phyloP scores from a whole-genome alignment of 2,797 vertebrate genomes.

The Scolopax bukidnonensis region DNA sequence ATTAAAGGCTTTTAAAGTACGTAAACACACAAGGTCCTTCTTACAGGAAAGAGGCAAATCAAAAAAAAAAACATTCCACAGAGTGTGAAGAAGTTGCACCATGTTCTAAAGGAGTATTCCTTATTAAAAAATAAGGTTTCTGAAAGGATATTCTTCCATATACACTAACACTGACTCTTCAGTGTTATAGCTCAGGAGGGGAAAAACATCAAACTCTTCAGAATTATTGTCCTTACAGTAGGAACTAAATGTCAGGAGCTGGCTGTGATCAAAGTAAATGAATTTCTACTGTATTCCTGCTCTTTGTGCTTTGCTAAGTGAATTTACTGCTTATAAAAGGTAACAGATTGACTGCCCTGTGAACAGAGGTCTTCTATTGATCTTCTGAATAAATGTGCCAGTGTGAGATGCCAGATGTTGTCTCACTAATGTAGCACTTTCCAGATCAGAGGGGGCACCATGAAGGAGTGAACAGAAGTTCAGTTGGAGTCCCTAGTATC shows the following conservation, averaged over 20 bases:
- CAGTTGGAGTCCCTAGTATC: neutral
- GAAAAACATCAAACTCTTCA: neutral
- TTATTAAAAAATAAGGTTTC: neutral
- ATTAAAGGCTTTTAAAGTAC: neutral
- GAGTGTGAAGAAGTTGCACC: neutral
- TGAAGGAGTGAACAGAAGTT: neutral
- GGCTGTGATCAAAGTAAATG: slow-evolving; percentile 8
- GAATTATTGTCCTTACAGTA: neutral
- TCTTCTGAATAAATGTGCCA: neutral
- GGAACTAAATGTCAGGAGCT: slow-evolving; percentile 41
- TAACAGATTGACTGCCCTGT: neutral
- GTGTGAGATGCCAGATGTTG: neutral
- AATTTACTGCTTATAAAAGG: slow-evolving; percentile 9
- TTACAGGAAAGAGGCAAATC: neutral
- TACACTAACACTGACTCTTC: neutral
- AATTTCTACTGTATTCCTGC: slow-evolving; percentile 5
- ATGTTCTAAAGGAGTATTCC: neutral
- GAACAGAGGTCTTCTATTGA: neutral
- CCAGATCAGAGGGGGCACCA: neutral
- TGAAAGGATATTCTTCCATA: neutral
- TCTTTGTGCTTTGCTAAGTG: neutral
- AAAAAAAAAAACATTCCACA: neutral
- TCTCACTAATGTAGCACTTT: neutral
- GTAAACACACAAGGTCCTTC: neutral
- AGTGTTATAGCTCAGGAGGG: neutral